These are phyloP conservation scores for Macropis europaea DNA, from an alignment of 2,888 invertebrate genomes.

Conservation along the genomic window DNA sequence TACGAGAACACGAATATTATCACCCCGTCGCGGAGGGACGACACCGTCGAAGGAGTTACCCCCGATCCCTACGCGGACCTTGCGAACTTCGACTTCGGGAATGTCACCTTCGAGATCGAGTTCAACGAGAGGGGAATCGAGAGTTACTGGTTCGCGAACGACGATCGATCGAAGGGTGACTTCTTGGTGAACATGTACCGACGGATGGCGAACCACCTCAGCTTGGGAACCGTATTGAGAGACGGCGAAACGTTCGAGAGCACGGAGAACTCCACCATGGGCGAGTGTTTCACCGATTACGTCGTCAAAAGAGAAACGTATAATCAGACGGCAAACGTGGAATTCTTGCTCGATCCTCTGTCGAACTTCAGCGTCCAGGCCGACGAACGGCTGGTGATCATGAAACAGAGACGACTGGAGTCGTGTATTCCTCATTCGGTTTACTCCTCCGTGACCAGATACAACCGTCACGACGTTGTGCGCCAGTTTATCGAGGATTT, in stretches of 20 bases:
- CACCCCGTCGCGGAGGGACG: neutral
- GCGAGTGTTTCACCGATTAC: conserved; percentile 57
- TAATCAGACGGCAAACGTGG: neutral
- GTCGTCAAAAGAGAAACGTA: conserved; percentile 8
- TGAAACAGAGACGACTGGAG: conserved; percentile 47
- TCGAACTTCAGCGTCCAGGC: conserved; percentile 20
- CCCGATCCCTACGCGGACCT: no score
- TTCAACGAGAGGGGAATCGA: conserved; percentile 60
- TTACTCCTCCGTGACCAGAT: conserved; percentile 59
- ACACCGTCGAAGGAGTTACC: neutral
- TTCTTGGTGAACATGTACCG: conserved; percentile 48
- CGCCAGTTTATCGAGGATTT: conserved; percentile 43
- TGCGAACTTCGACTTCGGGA: neutral
- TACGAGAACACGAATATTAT: conserved; percentile 32
- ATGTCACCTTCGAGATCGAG: conserved; percentile 33
- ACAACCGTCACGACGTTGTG: conserved; percentile 52
- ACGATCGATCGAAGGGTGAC: neutral
- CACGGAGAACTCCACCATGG: conserved; percentile 61
- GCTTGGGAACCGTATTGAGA: conserved; percentile 53
- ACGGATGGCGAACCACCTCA: conserved; percentile 63
- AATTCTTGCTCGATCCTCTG: neutral
- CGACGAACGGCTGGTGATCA: conserved; percentile 38
- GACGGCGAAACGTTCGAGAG: conserved; percentile 35
- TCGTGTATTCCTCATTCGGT: conserved; percentile 51
- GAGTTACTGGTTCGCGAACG: neutral